Conservation (phyloP, 2,113 vertebrate genomes). For the Hystrix cristata region DNA sequence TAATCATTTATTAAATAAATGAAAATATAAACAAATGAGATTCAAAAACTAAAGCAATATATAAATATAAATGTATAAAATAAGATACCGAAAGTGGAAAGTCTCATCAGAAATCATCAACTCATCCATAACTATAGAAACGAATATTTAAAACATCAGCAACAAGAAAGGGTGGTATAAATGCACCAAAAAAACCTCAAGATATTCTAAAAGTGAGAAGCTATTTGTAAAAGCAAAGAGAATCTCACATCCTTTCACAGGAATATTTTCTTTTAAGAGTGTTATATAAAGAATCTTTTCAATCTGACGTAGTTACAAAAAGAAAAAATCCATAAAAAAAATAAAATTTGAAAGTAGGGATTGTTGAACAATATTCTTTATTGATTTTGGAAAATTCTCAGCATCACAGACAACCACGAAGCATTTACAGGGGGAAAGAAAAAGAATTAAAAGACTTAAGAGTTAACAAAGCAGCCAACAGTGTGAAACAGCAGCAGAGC, state of each 20-base stretch:
- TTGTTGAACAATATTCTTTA: neutral
- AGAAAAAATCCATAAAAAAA: neutral
- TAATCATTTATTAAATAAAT: neutral
- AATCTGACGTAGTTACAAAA: neutral
- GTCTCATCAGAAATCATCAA: neutral
- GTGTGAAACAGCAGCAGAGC: neutral
- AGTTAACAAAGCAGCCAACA: conserved; percentile 35
- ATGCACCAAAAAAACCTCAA: neutral
- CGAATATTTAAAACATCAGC: neutral
- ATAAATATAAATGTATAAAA: neutral
- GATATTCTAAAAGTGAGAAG: neutral
- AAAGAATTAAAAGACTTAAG: neutral
- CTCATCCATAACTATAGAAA: neutral
- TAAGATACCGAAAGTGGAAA: neutral
- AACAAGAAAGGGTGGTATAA: neutral
- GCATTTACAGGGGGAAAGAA: neutral
- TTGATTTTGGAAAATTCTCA: conserved; percentile 41
- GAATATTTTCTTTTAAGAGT: neutral
- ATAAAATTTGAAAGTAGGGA: conserved; percentile 12
- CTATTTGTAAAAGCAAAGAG: neutral
- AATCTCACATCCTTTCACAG: neutral
- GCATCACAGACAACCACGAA: conserved; percentile 16
- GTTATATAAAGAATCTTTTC: neutral
- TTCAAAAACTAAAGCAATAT: neutral
- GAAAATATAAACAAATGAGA: neutral